These are phyloP conservation scores for Rhinolophus ferrumequinum DNA, from an alignment of 2,113 vertebrate genomes.

Conservation along the genomic window DNA sequence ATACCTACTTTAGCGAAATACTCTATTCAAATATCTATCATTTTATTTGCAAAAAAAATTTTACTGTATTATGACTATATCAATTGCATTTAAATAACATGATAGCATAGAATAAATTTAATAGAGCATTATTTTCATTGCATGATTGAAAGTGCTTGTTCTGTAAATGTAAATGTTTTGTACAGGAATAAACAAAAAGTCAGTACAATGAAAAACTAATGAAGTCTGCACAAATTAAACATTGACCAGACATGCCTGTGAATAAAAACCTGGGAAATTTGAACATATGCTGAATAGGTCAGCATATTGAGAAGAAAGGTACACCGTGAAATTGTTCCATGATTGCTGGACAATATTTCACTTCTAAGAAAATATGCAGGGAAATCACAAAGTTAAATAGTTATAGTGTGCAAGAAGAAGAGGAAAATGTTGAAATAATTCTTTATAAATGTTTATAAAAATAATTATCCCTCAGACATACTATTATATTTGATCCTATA, in stretches of 20 bases:
- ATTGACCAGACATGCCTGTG: not conserved
- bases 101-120: constrained; percentile 15
- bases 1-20: not conserved
- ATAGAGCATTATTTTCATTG: not conserved
- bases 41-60: constrained; percentile 17
- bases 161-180: not conserved
- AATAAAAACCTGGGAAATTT: not conserved
- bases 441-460: constrained; percentile 59
- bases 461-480: constrained; percentile 53
- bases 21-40: not conserved
- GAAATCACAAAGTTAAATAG: constrained; percentile 13
- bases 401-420: not conserved
- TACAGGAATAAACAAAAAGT: not conserved
- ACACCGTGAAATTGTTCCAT: not conserved
- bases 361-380: not conserved
- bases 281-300: not conserved
- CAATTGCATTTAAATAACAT: constrained; percentile 49
- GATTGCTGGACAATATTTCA: not conserved
- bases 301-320: not conserved
- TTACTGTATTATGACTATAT: not conserved
- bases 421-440: constrained; percentile 38
- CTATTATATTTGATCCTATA: constrained; percentile 60
- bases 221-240: constrained; percentile 51
- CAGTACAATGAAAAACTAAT: not conserved
- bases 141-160: constrained; percentile 30